Base-by-base conservation (phyloP, 2,113 vertebrate genomes). In the Typhlomys cinereus region DNA sequence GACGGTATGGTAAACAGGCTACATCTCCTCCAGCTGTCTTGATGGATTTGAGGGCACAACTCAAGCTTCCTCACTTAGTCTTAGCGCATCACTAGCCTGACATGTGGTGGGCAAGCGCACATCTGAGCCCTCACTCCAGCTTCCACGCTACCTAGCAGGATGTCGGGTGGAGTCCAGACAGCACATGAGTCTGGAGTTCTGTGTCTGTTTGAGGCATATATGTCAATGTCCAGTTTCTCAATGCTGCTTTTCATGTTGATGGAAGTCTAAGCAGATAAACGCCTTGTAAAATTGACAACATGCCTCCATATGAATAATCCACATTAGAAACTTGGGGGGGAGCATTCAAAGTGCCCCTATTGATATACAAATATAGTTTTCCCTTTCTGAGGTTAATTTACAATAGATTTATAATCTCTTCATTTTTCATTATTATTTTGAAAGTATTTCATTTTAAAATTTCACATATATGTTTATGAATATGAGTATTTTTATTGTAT, bases 191-290 rank as follows among this genome's bases (percentile, higher is more conserved):
- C 96, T 97, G 95, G 95, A 97, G 96, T 98, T 98, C 97, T 93
- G 92, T 85, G 92, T 96, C 95, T 95, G 95, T 95, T 97, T 96
- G 97, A 97, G 97, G 98, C 96, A 97, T 97, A 96, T 96, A 96
- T 97, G 97, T 96, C 97, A 97, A 95, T 93, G 97, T 97, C 97
- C 95, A 95, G 88, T 97, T 96, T 97, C 97, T 95, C 95, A 89
- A 89, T 83, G 85, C 86, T 95, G 88, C 94, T 85, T 97, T 97
- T 96, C 96, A 95, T 96, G 97, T 90, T 96, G 97, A 95, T 97
- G 97, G 97, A 98, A 95, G 97, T 5, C 13, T 91, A 96, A 97
- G 93, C 97, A 96, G 97, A 97, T 97, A 97, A 91, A 96, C 96
- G 91, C 89, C 93, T 95, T 97, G 94, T 97, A 97, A 97, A 96